Evolutionary conservation across 1,140 invertebrate genomes (phyloP).

Genomic region (Agrypnia vestita): DNA sequence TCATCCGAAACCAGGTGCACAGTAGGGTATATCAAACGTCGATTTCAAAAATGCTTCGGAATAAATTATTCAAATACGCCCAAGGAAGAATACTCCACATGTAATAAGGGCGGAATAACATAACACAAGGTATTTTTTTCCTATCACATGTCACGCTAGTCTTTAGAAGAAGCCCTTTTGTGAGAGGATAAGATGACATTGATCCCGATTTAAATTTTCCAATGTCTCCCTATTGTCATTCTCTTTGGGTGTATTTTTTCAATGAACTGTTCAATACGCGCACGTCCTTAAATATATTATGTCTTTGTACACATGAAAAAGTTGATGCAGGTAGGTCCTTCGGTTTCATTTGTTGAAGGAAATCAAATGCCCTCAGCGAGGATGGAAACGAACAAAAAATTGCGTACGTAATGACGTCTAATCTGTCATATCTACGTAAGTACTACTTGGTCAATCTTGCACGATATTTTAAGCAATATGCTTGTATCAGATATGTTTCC

Average conservation of each 20-base stretch:
- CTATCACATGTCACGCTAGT: conserved; percentile 10
- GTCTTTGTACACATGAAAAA: conserved; percentile 10
- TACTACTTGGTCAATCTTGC: conserved; percentile 49
- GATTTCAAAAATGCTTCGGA: conserved; percentile 44
- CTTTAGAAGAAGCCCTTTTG: conserved; percentile 45
- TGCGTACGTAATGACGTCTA: conserved; percentile 36
- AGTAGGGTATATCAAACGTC: conserved; percentile 41
- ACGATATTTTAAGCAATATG: conserved; percentile 33
- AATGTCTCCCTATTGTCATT: conserved; percentile 42
- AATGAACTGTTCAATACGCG: background rate
- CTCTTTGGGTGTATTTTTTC: background rate
- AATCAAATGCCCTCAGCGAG: conserved; percentile 10
- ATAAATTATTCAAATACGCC: conserved; percentile 57
- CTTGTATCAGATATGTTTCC: background rate
- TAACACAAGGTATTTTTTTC: conserved; percentile 45
- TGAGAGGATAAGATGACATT: conserved; percentile 57
- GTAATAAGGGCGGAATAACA: conserved; percentile 42
- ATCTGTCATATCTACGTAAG: conserved; percentile 40
- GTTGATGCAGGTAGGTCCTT: conserved; percentile 1
- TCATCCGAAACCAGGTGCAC: conserved; percentile 44
- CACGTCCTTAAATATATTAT: conserved; percentile 6
- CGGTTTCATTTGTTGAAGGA: background rate
- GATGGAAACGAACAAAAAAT: conserved; percentile 21
- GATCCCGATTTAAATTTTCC: conserved; percentile 58
- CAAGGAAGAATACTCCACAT: background rate